Evolutionary conservation across 64 coral and sea anemone species (phyloP).

Genomic region (Montipora foliosa): DNA sequence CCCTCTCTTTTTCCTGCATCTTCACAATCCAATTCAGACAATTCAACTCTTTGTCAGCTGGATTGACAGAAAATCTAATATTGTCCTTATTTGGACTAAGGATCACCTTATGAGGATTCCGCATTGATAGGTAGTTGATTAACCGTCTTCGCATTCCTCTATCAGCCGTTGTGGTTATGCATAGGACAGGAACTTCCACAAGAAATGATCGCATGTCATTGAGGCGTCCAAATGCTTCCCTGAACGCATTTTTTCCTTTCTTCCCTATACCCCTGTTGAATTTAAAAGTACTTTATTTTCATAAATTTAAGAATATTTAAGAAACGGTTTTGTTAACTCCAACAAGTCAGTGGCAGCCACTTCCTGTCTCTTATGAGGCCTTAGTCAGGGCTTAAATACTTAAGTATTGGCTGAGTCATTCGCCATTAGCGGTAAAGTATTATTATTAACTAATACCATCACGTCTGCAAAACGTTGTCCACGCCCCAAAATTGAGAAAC

Average conservation of each 20-base stretch:
- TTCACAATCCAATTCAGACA: slow-evolving; percentile 35
- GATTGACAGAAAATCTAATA: slow-evolving; percentile 20
- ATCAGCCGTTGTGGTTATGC: slow-evolving; percentile 9
- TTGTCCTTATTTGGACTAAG: slow-evolving; percentile 48
- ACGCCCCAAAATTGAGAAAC: no score
- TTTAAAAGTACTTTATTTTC: not conserved
- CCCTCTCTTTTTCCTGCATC: not conserved
- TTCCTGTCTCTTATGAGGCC: no score
- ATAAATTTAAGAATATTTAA: no score
- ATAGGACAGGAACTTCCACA: not conserved
- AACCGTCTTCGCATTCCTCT: slow-evolving; percentile 34
- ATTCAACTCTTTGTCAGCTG: slow-evolving; percentile 23
- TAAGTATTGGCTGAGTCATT: not conserved
- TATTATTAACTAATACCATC: no score
- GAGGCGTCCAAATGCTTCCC: slow-evolving; percentile 39
- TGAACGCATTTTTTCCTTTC: not conserved
- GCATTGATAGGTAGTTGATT: not conserved
- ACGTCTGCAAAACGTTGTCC: no score
- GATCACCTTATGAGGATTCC: not conserved
- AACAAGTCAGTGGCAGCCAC: no score
- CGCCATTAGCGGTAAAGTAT: no score
- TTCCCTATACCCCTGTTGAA: slow-evolving; percentile 52
- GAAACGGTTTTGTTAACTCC: no score
- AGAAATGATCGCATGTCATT: slow-evolving; percentile 53
- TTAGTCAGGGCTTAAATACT: not conserved